Evolutionary conservation across 2,888 invertebrate genomes (phyloP).

Genomic region (Apamea epomidion): DNA sequence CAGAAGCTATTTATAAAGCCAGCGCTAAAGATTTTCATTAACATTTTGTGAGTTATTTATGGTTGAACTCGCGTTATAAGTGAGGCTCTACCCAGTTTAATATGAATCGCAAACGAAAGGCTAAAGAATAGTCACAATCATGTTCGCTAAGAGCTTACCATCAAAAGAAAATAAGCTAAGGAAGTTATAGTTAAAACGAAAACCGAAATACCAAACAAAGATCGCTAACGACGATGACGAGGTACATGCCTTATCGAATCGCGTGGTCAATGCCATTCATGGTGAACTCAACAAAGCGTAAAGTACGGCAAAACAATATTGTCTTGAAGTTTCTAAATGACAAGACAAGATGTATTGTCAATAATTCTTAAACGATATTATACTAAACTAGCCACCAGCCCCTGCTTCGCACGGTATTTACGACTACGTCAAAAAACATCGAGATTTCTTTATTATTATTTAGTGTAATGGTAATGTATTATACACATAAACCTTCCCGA

Average conservation of each 20-base stretch:
- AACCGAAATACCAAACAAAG: constrained; percentile 67
- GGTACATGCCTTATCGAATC: constrained; percentile 71
- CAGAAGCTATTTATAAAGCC: constrained; percentile 36
- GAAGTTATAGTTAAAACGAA: constrained; percentile 54
- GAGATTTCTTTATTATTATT: not conserved
- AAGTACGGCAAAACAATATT: constrained; percentile 67
- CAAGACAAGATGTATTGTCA: constrained; percentile 38
- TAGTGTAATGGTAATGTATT: not conserved
- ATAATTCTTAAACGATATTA: constrained; percentile 43
- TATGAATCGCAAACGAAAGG: not conserved
- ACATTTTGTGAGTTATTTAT: constrained; percentile 6
- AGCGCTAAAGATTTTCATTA: constrained; percentile 27
- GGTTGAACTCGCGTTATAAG: not conserved
- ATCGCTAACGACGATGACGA: constrained; percentile 66
- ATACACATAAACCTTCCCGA: not conserved
- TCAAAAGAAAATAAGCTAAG: constrained; percentile 49
- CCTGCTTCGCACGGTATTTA: not conserved
- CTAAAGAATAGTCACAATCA: constrained; percentile 27
- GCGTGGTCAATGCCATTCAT: constrained; percentile 73
- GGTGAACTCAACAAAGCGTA: constrained; percentile 67
- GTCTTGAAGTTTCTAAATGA: constrained; percentile 62
- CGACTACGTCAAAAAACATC: not conserved
- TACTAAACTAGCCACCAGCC: not conserved
- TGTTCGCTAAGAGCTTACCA: constrained; percentile 30
- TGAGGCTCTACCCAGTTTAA: not conserved